These are phyloP conservation scores for Clivina fossor DNA, from an alignment of 2,888 invertebrate species.

Conservation along the genomic window DNA sequence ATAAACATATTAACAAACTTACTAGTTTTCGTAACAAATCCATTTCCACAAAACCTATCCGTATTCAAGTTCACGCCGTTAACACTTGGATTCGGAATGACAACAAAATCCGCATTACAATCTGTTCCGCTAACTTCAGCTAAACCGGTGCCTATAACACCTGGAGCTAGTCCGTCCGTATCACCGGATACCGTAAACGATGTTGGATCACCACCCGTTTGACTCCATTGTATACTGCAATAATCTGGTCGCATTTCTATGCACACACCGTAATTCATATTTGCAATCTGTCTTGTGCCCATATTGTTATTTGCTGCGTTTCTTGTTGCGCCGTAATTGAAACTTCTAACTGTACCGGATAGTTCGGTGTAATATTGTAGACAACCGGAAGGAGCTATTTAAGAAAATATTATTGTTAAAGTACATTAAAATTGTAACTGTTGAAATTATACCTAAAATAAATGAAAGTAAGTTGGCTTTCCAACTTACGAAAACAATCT, in stretches of 20 bases:
- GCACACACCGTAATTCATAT: slow-evolving; percentile 76
- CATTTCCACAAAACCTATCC: slow-evolving; percentile 77
- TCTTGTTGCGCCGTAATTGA: slow-evolving; percentile 71
- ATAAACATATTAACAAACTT: slow-evolving; percentile 47
- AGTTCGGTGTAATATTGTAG: slow-evolving; percentile 70
- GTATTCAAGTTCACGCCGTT: slow-evolving; percentile 54
- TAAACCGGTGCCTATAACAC: slow-evolving; percentile 60
- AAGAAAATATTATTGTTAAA: not conserved
- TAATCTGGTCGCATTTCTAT: slow-evolving; percentile 71
- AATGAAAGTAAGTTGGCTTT: not conserved
- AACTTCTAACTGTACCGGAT: slow-evolving; percentile 68
- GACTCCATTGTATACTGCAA: slow-evolving; percentile 70
- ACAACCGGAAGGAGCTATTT: slow-evolving; percentile 78
- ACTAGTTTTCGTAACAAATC: slow-evolving; percentile 67
- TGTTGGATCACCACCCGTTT: slow-evolving; percentile 54
- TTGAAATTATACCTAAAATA: not conserved
- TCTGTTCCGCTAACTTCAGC: slow-evolving; percentile 60
- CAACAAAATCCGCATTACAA: slow-evolving; percentile 73
- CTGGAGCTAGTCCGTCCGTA: slow-evolving; percentile 64
- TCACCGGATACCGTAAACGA: slow-evolving; percentile 75
- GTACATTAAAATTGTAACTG: not conserved
- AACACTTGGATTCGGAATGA: slow-evolving; percentile 68
- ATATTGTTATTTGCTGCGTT: slow-evolving; percentile 58
- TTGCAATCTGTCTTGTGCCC: slow-evolving; percentile 72
- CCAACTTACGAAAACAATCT: not conserved